Evolutionary conservation across 1,140 invertebrate genomes (phyloP).

Genomic region (Adoxophyes honmai): DNA sequence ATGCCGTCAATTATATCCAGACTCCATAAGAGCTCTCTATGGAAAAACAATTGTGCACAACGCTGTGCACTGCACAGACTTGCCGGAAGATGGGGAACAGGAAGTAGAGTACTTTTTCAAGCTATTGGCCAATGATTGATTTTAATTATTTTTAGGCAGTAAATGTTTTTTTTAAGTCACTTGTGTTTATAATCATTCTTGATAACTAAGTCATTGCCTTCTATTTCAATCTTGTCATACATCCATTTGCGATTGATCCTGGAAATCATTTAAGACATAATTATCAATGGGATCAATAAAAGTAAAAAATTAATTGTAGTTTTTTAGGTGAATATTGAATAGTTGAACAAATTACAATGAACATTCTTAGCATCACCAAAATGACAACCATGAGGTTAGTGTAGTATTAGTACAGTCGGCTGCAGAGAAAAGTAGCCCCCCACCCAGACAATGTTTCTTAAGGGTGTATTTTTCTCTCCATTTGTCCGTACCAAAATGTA

Average conservation of each 20-base stretch:
- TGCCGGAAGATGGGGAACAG: constrained; percentile 89
- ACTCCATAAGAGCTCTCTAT: constrained; percentile 90
- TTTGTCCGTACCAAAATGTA: no score
- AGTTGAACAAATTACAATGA: no score
- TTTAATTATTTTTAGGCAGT: neutral
- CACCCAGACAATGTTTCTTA: no score
- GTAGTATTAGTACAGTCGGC: no score
- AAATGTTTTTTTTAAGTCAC: constrained; percentile 15
- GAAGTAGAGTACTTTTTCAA: constrained; percentile 92
- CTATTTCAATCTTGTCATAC: constrained; percentile 75
- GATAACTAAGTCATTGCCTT: constrained; percentile 69
- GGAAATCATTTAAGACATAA: constrained; percentile 32
- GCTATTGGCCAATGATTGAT: constrained; percentile 72
- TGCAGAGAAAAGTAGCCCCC: no score
- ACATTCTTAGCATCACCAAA: no score
- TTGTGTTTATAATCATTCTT: constrained; percentile 62
- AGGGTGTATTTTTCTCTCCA: no score
- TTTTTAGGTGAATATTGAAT: no score
- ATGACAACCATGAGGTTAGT: no score
- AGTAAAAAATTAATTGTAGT: constrained; percentile 4
- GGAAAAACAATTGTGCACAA: constrained; percentile 90
- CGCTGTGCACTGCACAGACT: constrained; percentile 95
- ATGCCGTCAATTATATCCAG: constrained; percentile 89
- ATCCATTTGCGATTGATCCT: constrained; percentile 74
- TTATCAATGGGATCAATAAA: constrained; percentile 10